A percentile compares a stretch with the other conserved stretches of the same genome.
These are phyloP conservation scores for Antheraea pernyi DNA, from an alignment of 1,140 invertebrate genomes.

Conservation along the genomic window DNA sequence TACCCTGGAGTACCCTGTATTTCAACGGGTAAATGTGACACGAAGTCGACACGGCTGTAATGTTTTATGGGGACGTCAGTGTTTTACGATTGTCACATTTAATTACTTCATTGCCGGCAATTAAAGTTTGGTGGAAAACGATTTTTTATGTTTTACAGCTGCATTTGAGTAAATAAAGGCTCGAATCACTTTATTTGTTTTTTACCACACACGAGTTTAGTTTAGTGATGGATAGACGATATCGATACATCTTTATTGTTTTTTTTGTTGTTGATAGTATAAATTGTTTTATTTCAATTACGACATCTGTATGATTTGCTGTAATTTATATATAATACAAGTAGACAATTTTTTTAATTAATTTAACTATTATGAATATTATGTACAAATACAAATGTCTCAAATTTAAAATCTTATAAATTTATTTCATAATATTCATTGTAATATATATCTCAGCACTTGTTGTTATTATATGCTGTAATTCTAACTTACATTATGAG, in stretches of 20 bases:
- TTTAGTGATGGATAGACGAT: conserved; percentile 12
- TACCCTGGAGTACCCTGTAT: background rate
- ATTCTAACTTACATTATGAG: too few relatives aligned
- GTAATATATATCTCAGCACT: too few relatives aligned
- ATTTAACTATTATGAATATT: too few relatives aligned
- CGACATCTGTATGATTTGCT: too few relatives aligned
- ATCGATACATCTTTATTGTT: conserved; percentile 21
- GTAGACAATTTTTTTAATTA: too few relatives aligned
- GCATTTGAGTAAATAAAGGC: conserved; percentile 74
- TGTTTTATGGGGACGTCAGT: conserved; percentile 65
- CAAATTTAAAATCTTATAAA: too few relatives aligned
- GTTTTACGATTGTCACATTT: conserved; percentile 78
- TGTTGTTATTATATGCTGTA: too few relatives aligned
- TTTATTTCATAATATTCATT: too few relatives aligned
- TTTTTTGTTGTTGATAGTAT: too few relatives aligned
- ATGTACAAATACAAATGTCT: too few relatives aligned
- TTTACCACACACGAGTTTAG: conserved; percentile 70
- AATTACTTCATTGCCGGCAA: conserved; percentile 76
- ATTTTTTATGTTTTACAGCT: conserved; percentile 75
- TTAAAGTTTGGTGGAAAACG: conserved; percentile 73
- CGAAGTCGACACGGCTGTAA: conserved; percentile 48
- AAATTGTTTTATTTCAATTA: too few relatives aligned
- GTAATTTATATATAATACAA: too few relatives aligned
- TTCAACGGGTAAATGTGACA: conserved; percentile 31
- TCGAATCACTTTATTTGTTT: conserved; percentile 60